Evolutionary conservation across 2,797 vertebrate species (phyloP).

Genomic region (Leptoclinus maculatus): DNA sequence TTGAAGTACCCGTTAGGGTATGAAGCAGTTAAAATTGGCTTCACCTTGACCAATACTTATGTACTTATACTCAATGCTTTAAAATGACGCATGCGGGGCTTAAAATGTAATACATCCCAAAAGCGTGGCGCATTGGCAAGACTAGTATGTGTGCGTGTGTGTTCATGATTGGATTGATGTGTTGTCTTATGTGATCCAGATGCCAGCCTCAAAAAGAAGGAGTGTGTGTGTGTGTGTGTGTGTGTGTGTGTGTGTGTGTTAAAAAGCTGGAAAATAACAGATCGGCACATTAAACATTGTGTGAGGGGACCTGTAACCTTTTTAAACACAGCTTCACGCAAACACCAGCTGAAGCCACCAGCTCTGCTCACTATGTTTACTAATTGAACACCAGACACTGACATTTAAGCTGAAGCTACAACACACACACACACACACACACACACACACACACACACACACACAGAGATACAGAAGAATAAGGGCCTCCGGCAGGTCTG

Average conservation of each 20-base stretch:
- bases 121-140: background rate
- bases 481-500: conserved; percentile 20
- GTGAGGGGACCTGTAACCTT: background rate
- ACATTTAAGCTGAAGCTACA: conserved; percentile 9
- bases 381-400: conserved; percentile 18
- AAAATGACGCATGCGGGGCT: background rate
- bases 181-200: conserved; percentile 8
- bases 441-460: conserved; percentile 8
- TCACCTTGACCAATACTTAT: background rate
- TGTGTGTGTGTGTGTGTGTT: background rate
- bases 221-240: too few relatives aligned
- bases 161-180: background rate
- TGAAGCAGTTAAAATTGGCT: background rate
- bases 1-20: background rate
- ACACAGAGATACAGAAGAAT: conserved; percentile 5
- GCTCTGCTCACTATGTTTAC: background rate
- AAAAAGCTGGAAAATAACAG: conserved; percentile 1
- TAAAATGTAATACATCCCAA: background rate
- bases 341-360: background rate
- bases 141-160: background rate
- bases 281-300: conserved; percentile 1
- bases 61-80: too few relatives aligned
- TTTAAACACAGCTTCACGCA: conserved; percentile 10
- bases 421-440: conserved; percentile 6
- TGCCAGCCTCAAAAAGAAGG: background rate